Base-by-base conservation (phyloP, 2,113 vertebrate species). In the Galemys pyrenaicus region DNA sequence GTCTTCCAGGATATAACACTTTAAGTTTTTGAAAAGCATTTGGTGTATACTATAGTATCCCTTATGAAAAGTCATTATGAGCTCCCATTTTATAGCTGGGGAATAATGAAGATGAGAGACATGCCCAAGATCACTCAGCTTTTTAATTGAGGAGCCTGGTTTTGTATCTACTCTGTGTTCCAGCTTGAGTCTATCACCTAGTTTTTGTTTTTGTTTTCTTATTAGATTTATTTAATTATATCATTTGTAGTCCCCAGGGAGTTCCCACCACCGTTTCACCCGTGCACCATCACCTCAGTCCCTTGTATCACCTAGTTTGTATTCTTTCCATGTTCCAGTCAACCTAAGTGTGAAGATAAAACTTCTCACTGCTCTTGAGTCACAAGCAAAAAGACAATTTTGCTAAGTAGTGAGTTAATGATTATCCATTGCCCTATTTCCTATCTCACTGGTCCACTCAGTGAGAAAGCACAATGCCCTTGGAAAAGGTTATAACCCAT, bases 101-200 rank as follows among this genome's bases (percentile, higher is more conserved):
- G 49, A 44, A 80, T 84, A 87, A 87, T 60, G 64, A 87, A 90
- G 56, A 58, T 26, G 67, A 95, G 35, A 68, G 51, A 65, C 32
- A 75, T 79, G 24, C 30, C 74, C 46, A 46, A 91, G 41, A 9
- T 64, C 79, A 64, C 4, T 78, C 51, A 11, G 41, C 58, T 83
- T 70, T 71, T 37, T 58, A n/a, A 9, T 16, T 73, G 0, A 4
- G 5, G 22, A 64, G 32, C 6, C 73, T 78, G 26, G 35, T 51
- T 49, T 81, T 65, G 74, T 28, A 67, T 41, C 2, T 41, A 15
- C 62, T 88, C 78, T 24, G 16, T 26, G 67, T 28, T n/a, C 60
- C 20, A 32, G n/a, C 26, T 58, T 85, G 71, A 81, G 39, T 71
- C 46, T 39, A 3, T 84, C 67, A 49, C 81, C 15, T 68, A 39